Evolutionary conservation across 2,113 vertebrate genomes (phyloP).

Genomic region (Theropithecus gelada): DNA sequence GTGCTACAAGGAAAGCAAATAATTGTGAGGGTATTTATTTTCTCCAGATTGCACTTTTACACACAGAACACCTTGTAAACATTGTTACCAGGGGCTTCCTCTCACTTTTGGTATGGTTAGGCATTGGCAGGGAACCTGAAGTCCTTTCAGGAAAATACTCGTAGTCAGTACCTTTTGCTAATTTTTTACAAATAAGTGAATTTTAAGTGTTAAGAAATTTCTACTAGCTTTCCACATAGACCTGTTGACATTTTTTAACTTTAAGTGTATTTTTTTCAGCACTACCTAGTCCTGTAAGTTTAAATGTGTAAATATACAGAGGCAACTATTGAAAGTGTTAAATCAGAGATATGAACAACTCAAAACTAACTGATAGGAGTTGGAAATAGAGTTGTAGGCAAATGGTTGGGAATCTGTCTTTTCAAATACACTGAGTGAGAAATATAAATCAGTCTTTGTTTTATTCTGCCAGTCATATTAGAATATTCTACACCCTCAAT

Average conservation of each 20-base stretch:
- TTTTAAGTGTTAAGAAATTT: not conserved
- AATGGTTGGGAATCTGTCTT: not conserved
- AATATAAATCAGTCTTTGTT: not conserved
- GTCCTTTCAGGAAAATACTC: slow-evolving; percentile 16
- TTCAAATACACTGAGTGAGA: not conserved
- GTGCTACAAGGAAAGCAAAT: not conserved
- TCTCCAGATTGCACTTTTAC: not conserved
- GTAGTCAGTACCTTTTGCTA: not conserved
- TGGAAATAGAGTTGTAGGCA: slow-evolving; percentile 18
- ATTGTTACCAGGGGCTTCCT: not conserved
- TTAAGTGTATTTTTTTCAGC: not conserved
- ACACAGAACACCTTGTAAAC: not conserved
- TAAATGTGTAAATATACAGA: not conserved
- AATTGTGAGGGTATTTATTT: not conserved
- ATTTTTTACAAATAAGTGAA: not conserved
- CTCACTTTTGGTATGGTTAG: not conserved
- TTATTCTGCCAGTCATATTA: not conserved
- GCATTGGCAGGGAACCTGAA: not conserved
- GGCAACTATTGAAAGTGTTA: not conserved
- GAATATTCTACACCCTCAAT: not conserved
- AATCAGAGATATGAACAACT: not conserved
- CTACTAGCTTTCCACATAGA: not conserved
- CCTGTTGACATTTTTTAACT: not conserved
- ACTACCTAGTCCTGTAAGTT: not conserved
- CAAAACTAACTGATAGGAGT: not conserved